phyloP scores from a whole-genome alignment of 2,113 vertebrate species.

The Carassius gibelio region DNA sequence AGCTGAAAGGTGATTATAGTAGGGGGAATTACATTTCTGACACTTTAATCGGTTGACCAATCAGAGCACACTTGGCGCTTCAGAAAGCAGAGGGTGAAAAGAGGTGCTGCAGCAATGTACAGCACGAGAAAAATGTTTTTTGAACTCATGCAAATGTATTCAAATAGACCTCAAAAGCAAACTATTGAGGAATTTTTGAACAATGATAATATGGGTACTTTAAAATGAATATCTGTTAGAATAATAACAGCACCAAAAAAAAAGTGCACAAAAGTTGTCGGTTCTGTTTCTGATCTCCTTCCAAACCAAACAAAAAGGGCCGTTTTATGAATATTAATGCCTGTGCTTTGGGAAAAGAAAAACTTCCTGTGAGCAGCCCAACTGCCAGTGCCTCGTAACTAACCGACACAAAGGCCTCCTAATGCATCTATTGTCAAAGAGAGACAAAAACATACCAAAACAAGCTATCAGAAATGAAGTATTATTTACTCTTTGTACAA shows the following conservation, averaged over 20 bases:
- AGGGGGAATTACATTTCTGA: neutral
- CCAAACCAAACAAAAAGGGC: neutral
- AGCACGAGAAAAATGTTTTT: neutral
- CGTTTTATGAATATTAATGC: constrained; percentile 22
- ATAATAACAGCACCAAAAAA: neutral
- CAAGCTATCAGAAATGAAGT: constrained; percentile 36
- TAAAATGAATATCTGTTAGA: neutral
- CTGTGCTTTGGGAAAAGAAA: neutral
- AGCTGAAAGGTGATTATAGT: too few relatives aligned
- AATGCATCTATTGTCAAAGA: neutral
- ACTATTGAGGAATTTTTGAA: neutral
- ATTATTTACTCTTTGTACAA: constrained; percentile 33
- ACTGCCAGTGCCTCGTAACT: neutral
- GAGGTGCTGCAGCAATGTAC: neutral
- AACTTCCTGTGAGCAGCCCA: constrained; percentile 10
- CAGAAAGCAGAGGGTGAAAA: neutral
- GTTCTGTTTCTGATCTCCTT: neutral
- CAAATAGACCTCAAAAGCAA: neutral
- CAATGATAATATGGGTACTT: neutral
- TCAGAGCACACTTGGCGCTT: neutral
- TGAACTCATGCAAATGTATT: neutral
- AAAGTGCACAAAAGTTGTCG: neutral
- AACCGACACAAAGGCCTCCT: constrained; percentile 10
- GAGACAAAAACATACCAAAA: constrained; percentile 26
- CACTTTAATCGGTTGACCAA: neutral